Conservation (phyloP, 2,888 invertebrate species). For the Macaria liturata region DNA sequence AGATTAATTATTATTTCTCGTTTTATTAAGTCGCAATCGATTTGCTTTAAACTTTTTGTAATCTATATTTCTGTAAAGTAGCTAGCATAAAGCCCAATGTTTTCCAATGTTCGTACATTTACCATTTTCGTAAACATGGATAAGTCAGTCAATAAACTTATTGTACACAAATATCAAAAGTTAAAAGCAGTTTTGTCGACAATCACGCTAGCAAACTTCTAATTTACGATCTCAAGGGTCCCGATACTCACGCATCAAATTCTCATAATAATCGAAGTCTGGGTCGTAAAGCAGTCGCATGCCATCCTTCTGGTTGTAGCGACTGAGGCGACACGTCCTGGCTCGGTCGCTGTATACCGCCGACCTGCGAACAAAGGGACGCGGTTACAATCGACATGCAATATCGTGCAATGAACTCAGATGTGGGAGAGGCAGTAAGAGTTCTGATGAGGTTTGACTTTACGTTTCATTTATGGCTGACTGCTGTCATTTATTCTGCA, state of each 20-base stretch:
- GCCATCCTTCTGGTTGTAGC: constrained; percentile 94
- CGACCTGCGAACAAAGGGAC: constrained; percentile 79
- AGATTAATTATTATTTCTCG: no score
- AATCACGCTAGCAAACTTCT: no score
- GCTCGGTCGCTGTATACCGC: constrained; percentile 94
- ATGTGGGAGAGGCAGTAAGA: constrained; percentile 5
- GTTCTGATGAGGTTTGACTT: not conserved
- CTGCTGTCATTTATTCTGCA: no score
- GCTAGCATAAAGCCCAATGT: no score
- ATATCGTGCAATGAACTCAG: constrained; percentile 47
- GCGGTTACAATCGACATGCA: constrained; percentile 42
- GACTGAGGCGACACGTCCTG: constrained; percentile 91
- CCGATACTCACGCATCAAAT: constrained; percentile 92
- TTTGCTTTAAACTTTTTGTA: no score
- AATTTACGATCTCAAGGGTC: constrained; percentile 4
- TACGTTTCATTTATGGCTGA: not conserved
- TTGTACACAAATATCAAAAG: no score
- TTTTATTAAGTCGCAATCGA: no score
- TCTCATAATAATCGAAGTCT: constrained; percentile 96
- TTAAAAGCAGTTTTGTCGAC: no score
- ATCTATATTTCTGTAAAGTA: no score
- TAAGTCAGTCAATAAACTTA: no score
- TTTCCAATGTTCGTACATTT: no score
- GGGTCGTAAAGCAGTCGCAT: constrained; percentile 95
- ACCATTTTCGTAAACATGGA: no score